A percentile compares a stretch with the other conserved stretches of the same genome.
phyloP scores from a whole-genome alignment of 2,113 vertebrate genomes.

The Blennius ocellaris region DNA sequence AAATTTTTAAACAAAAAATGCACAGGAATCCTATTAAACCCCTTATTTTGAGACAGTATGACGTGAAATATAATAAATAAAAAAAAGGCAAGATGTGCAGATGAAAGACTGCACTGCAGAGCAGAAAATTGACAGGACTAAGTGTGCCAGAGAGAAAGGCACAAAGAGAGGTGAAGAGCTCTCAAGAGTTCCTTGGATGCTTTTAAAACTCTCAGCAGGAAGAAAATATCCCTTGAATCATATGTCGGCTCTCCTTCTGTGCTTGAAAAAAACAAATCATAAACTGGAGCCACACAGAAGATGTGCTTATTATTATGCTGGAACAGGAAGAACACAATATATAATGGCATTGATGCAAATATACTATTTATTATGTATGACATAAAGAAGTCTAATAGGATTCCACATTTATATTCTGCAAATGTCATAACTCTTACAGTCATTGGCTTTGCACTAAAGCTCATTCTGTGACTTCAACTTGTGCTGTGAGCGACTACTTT shows the following conservation, averaged over 20 bases:
- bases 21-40: no score
- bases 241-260: conserved; percentile 13
- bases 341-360: no score
- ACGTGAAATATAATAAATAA: not conserved
- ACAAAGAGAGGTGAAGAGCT: conserved; percentile 11
- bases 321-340: no score
- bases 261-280: conserved; percentile 7
- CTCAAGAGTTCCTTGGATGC: conserved; percentile 36
- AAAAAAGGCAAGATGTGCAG: not conserved
- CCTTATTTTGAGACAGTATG: not conserved
- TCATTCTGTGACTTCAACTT: no score
- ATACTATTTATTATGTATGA: no score
- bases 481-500: no score
- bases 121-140: conserved; percentile 3
- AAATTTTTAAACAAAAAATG: no score
- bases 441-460: no score
- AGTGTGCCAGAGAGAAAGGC: conserved; percentile 11
- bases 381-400: no score
- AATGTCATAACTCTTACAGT: no score
- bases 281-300: conserved; percentile 23
- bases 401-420: no score
- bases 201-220: conserved; percentile 55
- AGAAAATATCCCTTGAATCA: conserved; percentile 26
- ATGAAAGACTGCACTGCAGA: conserved; percentile 24
- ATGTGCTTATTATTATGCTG: not conserved